Evolutionary conservation across 1,140 invertebrate species (phyloP).

Genomic region (Cotesia chilonis): DNA sequence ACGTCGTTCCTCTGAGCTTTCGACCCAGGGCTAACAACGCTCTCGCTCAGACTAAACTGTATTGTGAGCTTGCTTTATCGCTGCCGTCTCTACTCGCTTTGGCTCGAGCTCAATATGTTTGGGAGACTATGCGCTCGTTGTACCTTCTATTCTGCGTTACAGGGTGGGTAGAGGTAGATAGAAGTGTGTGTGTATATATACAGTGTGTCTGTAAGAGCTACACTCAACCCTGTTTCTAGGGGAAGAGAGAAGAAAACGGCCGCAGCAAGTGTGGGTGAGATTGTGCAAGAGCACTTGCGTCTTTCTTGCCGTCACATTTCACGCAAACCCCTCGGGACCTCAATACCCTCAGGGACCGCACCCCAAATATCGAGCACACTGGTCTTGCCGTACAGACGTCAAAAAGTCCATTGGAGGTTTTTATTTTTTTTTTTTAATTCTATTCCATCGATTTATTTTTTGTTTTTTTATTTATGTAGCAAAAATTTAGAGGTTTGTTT

Average conservation of each 20-base stretch:
- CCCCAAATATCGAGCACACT: constrained; percentile 60
- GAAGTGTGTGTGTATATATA: too few species aligned
- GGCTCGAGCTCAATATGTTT: background rate
- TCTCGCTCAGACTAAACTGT: constrained; percentile 24
- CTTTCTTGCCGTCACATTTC: constrained; percentile 38
- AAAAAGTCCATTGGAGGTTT: constrained; percentile 13
- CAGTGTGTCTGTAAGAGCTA: too few species aligned
- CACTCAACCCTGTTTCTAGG: too few species aligned
- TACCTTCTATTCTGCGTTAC: too few species aligned
- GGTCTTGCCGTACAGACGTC: constrained; percentile 23
- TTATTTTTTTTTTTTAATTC: too few species aligned
- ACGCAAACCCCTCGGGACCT: constrained; percentile 57
- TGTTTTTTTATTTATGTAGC: too few species aligned
- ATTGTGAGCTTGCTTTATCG: constrained; percentile 24
- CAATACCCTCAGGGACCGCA: constrained; percentile 60
- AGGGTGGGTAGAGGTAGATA: too few species aligned
- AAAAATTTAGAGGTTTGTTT: too few species aligned
- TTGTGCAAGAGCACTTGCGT: background rate
- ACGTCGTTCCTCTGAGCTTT: constrained; percentile 17
- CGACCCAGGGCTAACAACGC: constrained; percentile 32
- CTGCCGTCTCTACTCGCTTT: constrained; percentile 25
- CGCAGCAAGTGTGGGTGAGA: too few species aligned
- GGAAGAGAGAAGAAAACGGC: too few species aligned
- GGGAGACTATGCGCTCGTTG: too few species aligned
- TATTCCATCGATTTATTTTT: too few species aligned